These are phyloP conservation scores for Hydrozoanthus gracilis DNA, from an alignment of 92 coral and sea anemone genomes.

Conservation along the genomic window DNA sequence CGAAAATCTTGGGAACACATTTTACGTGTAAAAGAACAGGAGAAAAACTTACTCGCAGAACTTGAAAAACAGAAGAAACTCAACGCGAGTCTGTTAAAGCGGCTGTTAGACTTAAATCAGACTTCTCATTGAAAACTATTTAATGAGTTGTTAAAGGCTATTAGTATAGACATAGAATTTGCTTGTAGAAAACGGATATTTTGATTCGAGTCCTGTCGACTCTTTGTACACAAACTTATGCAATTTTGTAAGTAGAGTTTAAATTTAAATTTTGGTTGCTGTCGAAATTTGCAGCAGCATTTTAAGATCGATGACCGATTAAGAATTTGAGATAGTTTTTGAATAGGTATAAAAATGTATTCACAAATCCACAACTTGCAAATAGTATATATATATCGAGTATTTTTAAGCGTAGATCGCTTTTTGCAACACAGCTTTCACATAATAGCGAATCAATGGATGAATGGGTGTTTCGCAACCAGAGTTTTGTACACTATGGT, in stretches of 20 bases:
- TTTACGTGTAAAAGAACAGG: conserved; percentile 80
- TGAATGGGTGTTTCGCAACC: conserved; percentile 42
- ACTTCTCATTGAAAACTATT: conserved; percentile 47
- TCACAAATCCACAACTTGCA: conserved; percentile 15
- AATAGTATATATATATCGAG: conserved; percentile 20
- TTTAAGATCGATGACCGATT: neutral
- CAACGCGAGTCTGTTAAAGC: conserved; percentile 78
- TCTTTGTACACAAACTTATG: conserved; percentile 34
- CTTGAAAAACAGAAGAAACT: conserved; percentile 85
- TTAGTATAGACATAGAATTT: conserved; percentile 12
- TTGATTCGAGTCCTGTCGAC: conserved; percentile 13
- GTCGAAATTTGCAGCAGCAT: conserved; percentile 19
- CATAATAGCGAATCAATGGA: conserved; percentile 28
- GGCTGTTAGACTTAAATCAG: conserved; percentile 79
- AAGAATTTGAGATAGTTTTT: conserved; percentile 9
- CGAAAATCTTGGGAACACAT: conserved; percentile 92
- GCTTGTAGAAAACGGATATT: neutral
- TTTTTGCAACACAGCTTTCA: conserved; percentile 24
- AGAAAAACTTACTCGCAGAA: conserved; percentile 71
- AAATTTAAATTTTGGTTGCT: conserved; percentile 52
- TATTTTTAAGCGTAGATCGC: conserved; percentile 24
- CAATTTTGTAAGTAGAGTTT: conserved; percentile 42
- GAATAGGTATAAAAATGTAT: conserved; percentile 5
- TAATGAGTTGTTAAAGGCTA: conserved; percentile 12
- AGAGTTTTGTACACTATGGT: neutral